A percentile compares a stretch with the other conserved stretches of the same genome.
Evolutionary conservation across 2,797 vertebrate species (phyloP).

Genomic region (Podarcis lilfordi): DNA sequence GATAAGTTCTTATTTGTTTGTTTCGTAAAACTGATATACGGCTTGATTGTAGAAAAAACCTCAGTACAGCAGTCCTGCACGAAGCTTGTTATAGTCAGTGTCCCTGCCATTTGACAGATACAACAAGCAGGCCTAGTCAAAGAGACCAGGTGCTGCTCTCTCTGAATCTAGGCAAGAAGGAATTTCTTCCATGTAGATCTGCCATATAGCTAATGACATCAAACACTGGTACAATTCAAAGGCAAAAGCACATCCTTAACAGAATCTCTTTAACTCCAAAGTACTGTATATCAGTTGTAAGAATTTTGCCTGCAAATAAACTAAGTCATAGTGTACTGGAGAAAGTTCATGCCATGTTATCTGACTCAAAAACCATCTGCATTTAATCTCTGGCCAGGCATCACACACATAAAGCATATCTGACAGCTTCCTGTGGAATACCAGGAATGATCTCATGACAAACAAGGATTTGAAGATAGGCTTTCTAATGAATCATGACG

Average conservation of each 20-base stretch:
- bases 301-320: background rate
- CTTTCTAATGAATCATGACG: slow-evolving; percentile 66
- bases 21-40: background rate
- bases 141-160: slow-evolving; percentile 47
- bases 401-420: slow-evolving; percentile 2
- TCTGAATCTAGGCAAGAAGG: slow-evolving; percentile 45
- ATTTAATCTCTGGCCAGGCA: slow-evolving; percentile 24
- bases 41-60: background rate
- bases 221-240: slow-evolving; percentile 11
- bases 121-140: slow-evolving; percentile 46
- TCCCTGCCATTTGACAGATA: slow-evolving; percentile 32
- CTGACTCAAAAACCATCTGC: slow-evolving; percentile 12
- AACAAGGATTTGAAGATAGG: slow-evolving; percentile 46
- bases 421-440: slow-evolving; percentile 42
- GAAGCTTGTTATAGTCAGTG: background rate
- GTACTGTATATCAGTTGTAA: background rate
- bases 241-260: background rate
- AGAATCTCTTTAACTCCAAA: background rate
- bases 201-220: slow-evolving; percentile 21
- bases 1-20: background rate
- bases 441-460: slow-evolving; percentile 47
- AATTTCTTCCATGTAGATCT: slow-evolving; percentile 41
- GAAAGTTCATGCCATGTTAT: slow-evolving; percentile 23
- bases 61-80: background rate
- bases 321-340: background rate